Conservation (phyloP, 2,113 vertebrate species). For the Microcebus lehilahytsara region DNA sequence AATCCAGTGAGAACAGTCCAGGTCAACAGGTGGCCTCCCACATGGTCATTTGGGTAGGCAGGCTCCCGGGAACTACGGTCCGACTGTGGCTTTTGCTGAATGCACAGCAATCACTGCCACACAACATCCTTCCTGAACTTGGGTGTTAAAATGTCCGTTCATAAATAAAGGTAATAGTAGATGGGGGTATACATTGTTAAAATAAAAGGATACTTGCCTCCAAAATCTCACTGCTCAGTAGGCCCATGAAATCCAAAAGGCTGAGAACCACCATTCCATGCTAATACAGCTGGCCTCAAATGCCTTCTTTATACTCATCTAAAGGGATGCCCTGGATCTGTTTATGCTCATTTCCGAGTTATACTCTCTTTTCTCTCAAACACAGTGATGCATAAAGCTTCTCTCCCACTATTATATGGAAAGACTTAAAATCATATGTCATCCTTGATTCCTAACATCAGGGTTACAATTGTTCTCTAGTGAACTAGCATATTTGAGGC, state of each 20-base stretch:
- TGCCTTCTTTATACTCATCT: background rate
- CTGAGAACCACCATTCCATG: background rate
- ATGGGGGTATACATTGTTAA: background rate
- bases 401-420: background rate
- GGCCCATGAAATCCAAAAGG: background rate
- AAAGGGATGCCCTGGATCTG: background rate
- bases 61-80: background rate
- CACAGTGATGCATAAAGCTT: background rate
- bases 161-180: background rate
- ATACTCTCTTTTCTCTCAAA: background rate
- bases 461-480: background rate
- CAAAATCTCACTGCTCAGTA: background rate
- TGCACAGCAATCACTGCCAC: background rate
- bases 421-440: background rate
- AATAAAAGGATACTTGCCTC: background rate
- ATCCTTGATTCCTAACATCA: background rate
- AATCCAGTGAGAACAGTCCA: background rate
- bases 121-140: background rate
- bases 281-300: background rate
- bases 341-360: background rate
- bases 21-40: background rate
- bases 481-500: background rate
- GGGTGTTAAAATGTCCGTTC: background rate
- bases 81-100: background rate
- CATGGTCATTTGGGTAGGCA: rapidly evolving